Base-by-base conservation (phyloP, 2,888 invertebrate genomes). In the Mallateleia sp. region DNA sequence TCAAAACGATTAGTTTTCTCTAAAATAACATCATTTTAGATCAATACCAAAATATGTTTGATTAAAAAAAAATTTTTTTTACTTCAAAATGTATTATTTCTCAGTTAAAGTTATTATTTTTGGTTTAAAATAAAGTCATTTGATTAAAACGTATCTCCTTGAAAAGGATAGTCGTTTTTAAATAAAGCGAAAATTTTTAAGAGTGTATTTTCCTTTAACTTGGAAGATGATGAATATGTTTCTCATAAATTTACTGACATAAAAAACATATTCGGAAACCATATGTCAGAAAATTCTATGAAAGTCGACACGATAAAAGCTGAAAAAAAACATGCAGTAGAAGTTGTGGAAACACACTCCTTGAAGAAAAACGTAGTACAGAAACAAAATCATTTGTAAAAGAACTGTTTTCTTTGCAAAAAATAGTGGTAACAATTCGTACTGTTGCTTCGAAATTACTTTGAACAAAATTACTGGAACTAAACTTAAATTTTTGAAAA, bases 171-270 rank as follows among this genome's bases (percentile, higher is more conserved):
- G n/a, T n/a, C n/a, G n/a, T n/a, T n/a, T n/a, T n/a, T n/a, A n/a
- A n/a, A n/a, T n/a, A n/a, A n/a, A n/a, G n/a, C n/a, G n/a, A n/a
- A n/a, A n/a, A n/a, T n/a, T n/a, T n/a, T n/a, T n/a, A n/a, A n/a
- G n/a, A 15, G 6, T 15, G 24, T 80, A n/a, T 80, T 69, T 62
- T 38, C 60, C n/a, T 15, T 60, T 7, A 52, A 38, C 14, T n/a
- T n/a, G n/a, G n/a, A n/a, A 38, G 56, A 50, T n/a, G n/a, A 45
- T 4, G 3, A 45, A 45, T 7, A 14, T 45, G 14, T 7, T 7
- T 7, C 3, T 4, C 14, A 45, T 4, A 11, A 45, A n/a, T 45
- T 45, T 45, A 45, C 3, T 7, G 3, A 45, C 11, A n/a, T 45
- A n/a, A n/a, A 4, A 45, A 45, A 45, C 14, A 14, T 45, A 7